Evolutionary conservation across 2,888 invertebrate genomes (phyloP).

Genomic region (Megamerina dolium): DNA sequence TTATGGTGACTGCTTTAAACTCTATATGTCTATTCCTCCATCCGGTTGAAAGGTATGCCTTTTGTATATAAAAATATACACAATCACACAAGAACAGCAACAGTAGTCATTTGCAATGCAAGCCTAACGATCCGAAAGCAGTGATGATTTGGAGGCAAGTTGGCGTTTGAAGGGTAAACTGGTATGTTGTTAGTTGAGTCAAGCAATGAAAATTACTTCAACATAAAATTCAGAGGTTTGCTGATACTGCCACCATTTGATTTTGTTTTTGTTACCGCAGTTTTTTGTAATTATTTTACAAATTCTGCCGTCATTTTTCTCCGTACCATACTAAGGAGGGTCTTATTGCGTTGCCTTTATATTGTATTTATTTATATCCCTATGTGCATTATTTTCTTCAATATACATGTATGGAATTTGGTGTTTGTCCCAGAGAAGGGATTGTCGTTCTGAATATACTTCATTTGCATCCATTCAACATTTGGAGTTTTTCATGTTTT

Average conservation of each 20-base stretch:
- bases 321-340: no score
- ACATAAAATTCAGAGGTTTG: constrained; percentile 12
- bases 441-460: constrained; percentile 7
- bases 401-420: no score
- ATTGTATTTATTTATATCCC: neutral
- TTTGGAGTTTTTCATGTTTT: constrained; percentile 8
- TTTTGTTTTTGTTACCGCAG: no score
- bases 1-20: neutral
- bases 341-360: constrained; percentile 14
- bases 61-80: no score
- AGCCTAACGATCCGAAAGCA: constrained; percentile 35
- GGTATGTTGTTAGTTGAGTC: neutral
- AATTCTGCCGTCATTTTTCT: no score
- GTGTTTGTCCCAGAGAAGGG: no score
- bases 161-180: neutral
- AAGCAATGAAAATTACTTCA: constrained; percentile 11
- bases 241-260: no score
- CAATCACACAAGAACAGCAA: no score
- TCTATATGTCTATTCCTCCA: neutral
- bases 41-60: neutral
- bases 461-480: constrained; percentile 19
- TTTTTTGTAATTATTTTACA: no score
- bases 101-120: constrained; percentile 34
- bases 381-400: constrained; percentile 2
- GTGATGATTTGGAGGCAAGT: constrained; percentile 31